Evolutionary conservation across 2,888 invertebrate species (phyloP).

Genomic region (Calephelis perditalis): DNA sequence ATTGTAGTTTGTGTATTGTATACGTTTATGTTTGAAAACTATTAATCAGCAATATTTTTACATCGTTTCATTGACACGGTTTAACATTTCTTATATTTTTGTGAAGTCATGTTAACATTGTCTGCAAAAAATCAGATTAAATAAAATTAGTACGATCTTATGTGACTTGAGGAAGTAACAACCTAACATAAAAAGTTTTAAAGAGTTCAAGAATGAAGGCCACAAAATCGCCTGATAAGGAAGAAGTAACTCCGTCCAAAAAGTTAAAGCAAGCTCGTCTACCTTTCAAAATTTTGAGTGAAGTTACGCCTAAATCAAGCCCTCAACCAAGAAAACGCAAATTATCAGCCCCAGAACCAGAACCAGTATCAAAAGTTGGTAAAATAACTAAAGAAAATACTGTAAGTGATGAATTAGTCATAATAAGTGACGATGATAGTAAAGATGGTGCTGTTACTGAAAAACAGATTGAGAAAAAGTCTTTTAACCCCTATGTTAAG

Average conservation of each 20-base stretch:
- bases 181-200: too few relatives aligned
- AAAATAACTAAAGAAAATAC: conserved; percentile 63
- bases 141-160: too few relatives aligned
- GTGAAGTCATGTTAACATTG: too few relatives aligned
- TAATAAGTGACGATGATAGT: conserved; percentile 65
- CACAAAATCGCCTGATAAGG: conserved; percentile 51
- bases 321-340: conserved; percentile 63
- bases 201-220: conserved; percentile 52
- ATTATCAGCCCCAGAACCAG: conserved; percentile 53
- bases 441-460: conserved; percentile 36
- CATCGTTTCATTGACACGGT: too few relatives aligned
- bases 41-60: too few relatives aligned
- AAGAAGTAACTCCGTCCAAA: conserved; percentile 63
- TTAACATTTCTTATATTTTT: too few relatives aligned
- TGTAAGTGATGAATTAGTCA: conserved; percentile 42
- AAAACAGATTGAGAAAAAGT: conserved; percentile 37
- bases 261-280: conserved; percentile 80
- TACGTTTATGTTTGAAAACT: conserved; percentile 10
- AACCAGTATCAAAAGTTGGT: conserved; percentile 54
- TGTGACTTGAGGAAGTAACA: too few relatives aligned
- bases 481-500: conserved; percentile 60
- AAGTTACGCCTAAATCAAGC: conserved; percentile 51
- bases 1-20: conserved; percentile 14
- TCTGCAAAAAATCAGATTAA: too few relatives aligned
- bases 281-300: conserved; percentile 77